phyloP scores from a whole-genome alignment of 2,888 invertebrate species.

The Leptopilina myrica region DNA sequence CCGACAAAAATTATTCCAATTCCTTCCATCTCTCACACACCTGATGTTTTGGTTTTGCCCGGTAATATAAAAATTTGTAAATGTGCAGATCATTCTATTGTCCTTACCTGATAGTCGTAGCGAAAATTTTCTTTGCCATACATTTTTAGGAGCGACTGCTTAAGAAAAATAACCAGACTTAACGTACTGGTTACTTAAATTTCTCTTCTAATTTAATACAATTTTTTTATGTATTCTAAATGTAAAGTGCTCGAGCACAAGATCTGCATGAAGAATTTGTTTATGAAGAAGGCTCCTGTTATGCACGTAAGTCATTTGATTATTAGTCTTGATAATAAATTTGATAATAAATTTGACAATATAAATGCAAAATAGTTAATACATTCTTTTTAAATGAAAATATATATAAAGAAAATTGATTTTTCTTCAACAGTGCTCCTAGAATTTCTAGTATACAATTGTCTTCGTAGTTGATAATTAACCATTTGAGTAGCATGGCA shows the following conservation, averaged over 20 bases:
- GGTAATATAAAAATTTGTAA: conserved; percentile 58
- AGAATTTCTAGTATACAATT: not conserved
- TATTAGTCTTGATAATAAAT: conserved; percentile 3
- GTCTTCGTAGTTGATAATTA: not conserved
- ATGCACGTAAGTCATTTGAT: conserved; percentile 29
- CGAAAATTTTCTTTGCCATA: not conserved
- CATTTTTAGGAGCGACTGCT: conserved; percentile 21
- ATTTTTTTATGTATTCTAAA: not conserved
- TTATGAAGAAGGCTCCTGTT: conserved; percentile 19
- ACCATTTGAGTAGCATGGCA: too few species aligned
- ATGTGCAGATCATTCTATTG: not conserved
- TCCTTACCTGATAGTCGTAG: not conserved
- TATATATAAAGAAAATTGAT: not conserved
- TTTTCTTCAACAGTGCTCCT: conserved; percentile 29
- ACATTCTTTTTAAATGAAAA: too few species aligned
- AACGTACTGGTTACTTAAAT: not conserved
- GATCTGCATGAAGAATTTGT: conserved; percentile 34
- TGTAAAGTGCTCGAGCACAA: conserved; percentile 23
- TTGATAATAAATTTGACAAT: too few species aligned
- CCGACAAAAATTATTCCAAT: conserved; percentile 70
- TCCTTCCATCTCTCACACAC: conserved; percentile 58
- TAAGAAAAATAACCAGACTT: not conserved
- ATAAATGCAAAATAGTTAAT: not conserved
- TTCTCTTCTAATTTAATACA: not conserved
- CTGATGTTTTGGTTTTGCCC: conserved; percentile 69